These are phyloP conservation scores for Pseudoatta argentina DNA, from an alignment of 1,140 invertebrate species.

Conservation along the genomic window DNA sequence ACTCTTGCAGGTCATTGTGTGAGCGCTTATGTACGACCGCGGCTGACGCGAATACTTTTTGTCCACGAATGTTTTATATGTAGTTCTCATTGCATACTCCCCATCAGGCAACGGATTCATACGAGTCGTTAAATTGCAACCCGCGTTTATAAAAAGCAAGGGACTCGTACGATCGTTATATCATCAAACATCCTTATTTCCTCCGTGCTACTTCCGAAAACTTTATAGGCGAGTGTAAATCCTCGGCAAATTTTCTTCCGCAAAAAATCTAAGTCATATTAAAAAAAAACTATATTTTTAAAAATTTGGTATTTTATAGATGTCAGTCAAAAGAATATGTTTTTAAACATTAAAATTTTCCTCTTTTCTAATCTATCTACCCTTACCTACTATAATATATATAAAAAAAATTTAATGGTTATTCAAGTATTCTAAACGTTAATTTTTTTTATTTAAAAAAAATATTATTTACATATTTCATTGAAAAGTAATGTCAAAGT, in stretches of 20 bases:
- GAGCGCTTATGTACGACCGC: constrained; percentile 51
- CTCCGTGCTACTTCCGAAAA: constrained; percentile 12
- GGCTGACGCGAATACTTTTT: constrained; percentile 59
- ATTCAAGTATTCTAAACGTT: not conserved
- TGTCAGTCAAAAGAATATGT: not conserved
- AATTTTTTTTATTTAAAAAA: not conserved
- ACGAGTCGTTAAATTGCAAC: constrained; percentile 50
- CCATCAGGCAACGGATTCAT: constrained; percentile 36
- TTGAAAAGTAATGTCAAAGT: not conserved
- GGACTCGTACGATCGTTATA: not conserved
- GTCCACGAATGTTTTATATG: constrained; percentile 35
- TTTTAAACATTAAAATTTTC: not conserved
- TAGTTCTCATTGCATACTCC: not conserved
- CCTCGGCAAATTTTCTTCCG: not conserved
- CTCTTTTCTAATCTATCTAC: not conserved
- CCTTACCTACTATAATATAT: not conserved
- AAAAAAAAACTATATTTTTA: not conserved
- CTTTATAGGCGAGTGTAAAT: not conserved
- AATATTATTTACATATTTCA: not conserved
- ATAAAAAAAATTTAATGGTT: not conserved
- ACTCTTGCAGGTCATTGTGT: constrained; percentile 52
- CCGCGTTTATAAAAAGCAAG: not conserved
- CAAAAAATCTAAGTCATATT: not conserved
- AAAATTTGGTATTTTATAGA: not conserved
- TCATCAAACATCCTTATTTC: constrained; percentile 14